Conservation (phyloP, 2,797 vertebrate species). For the Florisuga fusca region DNA sequence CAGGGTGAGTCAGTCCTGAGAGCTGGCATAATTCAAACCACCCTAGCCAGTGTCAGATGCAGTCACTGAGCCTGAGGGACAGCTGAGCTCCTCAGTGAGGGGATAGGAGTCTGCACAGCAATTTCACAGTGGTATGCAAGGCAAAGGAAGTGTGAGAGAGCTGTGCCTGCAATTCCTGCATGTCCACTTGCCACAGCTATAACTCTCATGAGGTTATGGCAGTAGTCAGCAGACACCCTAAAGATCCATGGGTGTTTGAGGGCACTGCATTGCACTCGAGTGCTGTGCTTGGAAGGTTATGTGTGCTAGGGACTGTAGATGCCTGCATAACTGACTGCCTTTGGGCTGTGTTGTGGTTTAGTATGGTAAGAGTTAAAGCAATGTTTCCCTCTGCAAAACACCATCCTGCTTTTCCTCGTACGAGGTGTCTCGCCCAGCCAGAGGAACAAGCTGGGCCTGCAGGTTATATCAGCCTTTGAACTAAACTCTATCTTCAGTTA, state of each 20-base stretch:
- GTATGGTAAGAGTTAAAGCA: not conserved
- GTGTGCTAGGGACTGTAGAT: not conserved
- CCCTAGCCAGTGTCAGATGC: not conserved
- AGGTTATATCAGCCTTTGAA: not conserved
- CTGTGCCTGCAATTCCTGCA: not conserved
- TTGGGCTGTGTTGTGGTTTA: not conserved
- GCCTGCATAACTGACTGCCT: not conserved
- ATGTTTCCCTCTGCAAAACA: not conserved
- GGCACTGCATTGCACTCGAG: not conserved
- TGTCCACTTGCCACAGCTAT: not conserved
- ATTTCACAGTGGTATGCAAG: not conserved
- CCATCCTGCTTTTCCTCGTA: not conserved
- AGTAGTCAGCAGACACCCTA: not conserved
- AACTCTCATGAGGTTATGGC: not conserved
- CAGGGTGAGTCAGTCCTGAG: not conserved
- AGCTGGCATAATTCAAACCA: not conserved
- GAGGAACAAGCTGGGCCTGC: constrained; percentile 22
- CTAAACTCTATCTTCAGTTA: constrained; percentile 8
- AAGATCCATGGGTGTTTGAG: not conserved
- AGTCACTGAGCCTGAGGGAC: not conserved
- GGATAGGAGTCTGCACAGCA: not conserved
- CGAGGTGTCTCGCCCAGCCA: not conserved
- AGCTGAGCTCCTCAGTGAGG: not conserved
- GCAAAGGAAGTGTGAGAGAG: not conserved
- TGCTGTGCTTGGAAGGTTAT: not conserved